phyloP scores from a whole-genome alignment of 1,140 invertebrate species.

The Papilio polytes region DNA sequence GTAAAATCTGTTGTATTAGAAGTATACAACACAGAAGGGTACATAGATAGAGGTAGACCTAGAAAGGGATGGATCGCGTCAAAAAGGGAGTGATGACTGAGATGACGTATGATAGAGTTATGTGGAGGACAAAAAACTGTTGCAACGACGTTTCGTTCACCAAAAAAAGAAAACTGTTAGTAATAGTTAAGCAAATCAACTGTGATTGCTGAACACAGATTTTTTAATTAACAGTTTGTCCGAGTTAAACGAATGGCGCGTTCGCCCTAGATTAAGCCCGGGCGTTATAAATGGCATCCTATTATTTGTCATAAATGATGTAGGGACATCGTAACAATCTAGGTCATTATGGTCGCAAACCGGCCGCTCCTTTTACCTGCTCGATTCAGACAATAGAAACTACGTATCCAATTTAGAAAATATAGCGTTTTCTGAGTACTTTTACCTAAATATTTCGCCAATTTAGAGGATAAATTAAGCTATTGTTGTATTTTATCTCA shows the following conservation, averaged over 20 bases:
- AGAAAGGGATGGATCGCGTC: too few relatives aligned
- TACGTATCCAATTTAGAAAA: slow-evolving; percentile 17
- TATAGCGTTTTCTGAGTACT: not conserved
- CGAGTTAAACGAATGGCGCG: not conserved
- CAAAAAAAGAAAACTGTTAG: not conserved
- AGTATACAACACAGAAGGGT: too few relatives aligned
- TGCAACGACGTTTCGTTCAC: not conserved
- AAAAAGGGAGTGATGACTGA: too few relatives aligned
- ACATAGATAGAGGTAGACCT: too few relatives aligned
- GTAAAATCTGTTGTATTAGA: too few relatives aligned
- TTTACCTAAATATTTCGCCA: too few relatives aligned
- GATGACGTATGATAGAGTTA: too few relatives aligned
- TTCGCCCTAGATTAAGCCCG: slow-evolving; percentile 18
- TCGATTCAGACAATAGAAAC: not conserved
- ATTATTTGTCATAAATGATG: slow-evolving; percentile 28
- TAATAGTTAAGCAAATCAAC: not conserved
- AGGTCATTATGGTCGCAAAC: slow-evolving; percentile 18
- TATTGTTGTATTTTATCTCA: too few relatives aligned
- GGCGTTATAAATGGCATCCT: slow-evolving; percentile 32
- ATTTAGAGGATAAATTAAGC: too few relatives aligned
- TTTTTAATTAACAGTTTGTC: not conserved
- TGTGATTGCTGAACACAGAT: not conserved
- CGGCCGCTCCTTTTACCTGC: slow-evolving; percentile 9
- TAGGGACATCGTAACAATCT: slow-evolving; percentile 24
- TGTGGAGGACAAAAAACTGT: too few relatives aligned